Percentiles rank a stretch among this genome's conserved stretches.
These are phyloP conservation scores for Gryon sp. DNA, from an alignment of 1,140 invertebrate genomes.

Conservation along the genomic window DNA sequence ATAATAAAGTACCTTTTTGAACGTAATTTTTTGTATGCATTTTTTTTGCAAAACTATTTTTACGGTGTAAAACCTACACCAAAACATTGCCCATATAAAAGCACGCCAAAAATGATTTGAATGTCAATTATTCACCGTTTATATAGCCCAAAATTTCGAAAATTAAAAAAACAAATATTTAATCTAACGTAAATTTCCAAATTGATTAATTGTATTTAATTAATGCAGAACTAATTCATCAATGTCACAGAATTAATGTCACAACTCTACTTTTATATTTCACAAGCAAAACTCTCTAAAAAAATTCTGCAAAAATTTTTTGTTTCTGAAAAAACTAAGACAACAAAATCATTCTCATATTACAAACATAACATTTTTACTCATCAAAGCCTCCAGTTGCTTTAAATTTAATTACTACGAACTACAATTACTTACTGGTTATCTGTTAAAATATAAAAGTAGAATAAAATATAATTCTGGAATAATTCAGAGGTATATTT, in stretches of 20 bases:
- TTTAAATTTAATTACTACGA: no score
- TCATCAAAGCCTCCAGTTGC: no score
- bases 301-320: no score
- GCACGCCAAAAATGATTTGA: constrained; percentile 52
- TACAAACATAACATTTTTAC: no score
- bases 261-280: no score
- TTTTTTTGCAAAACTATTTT: constrained; percentile 42
- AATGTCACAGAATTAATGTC: no score
- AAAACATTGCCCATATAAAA: constrained; percentile 58
- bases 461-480: constrained; percentile 9
- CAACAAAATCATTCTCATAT: no score
- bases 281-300: no score
- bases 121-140: constrained; percentile 44
- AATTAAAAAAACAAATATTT: neutral
- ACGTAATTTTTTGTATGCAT: no score
- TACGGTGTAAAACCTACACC: constrained; percentile 51
- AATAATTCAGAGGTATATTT: constrained; percentile 8
- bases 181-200: neutral
- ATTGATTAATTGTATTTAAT: neutral
- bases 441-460: constrained; percentile 34
- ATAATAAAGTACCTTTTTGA: constrained; percentile 37
- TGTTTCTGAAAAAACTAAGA: no score
- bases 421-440: no score
- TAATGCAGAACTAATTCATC: no score
- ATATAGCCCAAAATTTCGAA: neutral